These are phyloP conservation scores for Thalassarche chlororhynchos DNA, from an alignment of 2,113 vertebrate species.

Conservation along the genomic window DNA sequence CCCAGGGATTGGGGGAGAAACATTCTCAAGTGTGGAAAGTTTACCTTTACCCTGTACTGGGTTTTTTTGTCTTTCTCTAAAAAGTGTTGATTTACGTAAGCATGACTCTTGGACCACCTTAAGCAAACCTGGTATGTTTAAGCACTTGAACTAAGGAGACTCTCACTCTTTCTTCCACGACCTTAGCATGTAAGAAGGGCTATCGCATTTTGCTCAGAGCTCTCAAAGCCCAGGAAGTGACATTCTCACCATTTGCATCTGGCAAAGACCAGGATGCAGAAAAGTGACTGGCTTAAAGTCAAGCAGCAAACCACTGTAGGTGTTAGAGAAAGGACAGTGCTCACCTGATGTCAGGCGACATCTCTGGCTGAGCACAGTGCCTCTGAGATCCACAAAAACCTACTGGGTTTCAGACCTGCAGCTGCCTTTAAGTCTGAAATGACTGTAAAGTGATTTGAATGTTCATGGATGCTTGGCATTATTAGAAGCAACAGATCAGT, in stretches of 20 bases:
- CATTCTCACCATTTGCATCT: background rate
- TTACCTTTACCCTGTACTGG: slow-evolving; percentile 24
- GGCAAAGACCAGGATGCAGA: background rate
- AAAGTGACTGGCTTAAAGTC: background rate
- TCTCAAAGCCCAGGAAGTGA: background rate
- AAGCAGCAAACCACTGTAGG: background rate
- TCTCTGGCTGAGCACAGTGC: background rate
- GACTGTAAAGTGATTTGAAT: background rate
- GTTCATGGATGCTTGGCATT: background rate
- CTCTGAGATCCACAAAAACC: background rate
- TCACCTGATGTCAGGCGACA: background rate
- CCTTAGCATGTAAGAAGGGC: background rate
- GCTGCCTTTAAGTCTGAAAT: background rate
- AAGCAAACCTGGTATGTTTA: background rate
- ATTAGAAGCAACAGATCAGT: background rate
- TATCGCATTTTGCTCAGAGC: background rate
- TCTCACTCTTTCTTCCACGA: background rate
- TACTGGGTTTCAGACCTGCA: background rate
- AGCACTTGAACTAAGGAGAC: background rate
- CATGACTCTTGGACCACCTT: background rate
- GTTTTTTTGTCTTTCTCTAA: background rate
- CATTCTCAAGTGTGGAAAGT: slow-evolving; percentile 27
- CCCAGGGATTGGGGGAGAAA: background rate
- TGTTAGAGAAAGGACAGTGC: background rate
- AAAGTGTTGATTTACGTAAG: background rate